These are phyloP conservation scores for Tetragonisca angustula DNA, from an alignment of 2,888 invertebrate genomes.

Conservation along the genomic window DNA sequence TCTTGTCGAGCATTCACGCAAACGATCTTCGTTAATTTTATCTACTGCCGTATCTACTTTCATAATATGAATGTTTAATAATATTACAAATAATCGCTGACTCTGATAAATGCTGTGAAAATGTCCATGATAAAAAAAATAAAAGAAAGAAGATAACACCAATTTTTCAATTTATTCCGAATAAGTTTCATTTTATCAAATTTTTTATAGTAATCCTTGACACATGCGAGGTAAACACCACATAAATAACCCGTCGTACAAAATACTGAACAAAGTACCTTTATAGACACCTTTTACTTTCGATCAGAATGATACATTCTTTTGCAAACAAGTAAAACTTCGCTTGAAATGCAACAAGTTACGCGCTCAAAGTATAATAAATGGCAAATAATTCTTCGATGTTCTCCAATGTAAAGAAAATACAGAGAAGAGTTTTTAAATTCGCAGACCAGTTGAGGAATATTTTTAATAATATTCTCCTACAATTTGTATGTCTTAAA, in stretches of 20 bases:
- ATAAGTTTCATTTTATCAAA: conserved; percentile 22
- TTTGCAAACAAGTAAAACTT: background rate
- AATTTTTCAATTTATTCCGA: background rate
- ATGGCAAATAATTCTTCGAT: background rate
- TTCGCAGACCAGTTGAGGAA: background rate
- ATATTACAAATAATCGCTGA: conserved; percentile 19
- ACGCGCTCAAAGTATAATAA: background rate
- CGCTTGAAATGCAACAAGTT: background rate
- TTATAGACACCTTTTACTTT: background rate
- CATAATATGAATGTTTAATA: conserved; percentile 34
- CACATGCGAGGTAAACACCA: background rate
- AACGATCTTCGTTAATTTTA: conserved; percentile 36
- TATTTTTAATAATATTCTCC: background rate
- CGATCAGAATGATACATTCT: background rate
- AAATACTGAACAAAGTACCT: background rate
- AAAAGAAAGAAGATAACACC: background rate
- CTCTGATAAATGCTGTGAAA: conserved; percentile 33
- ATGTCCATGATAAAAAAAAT: background rate
- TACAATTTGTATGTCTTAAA: background rate
- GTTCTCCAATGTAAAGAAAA: background rate
- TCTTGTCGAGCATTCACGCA: background rate
- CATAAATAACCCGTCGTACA: conserved; percentile 38
- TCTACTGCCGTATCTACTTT: conserved; percentile 20
- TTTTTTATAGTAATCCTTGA: background rate
- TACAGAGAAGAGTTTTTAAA: background rate